These are phyloP conservation scores for Microctonus hyperodae DNA, from an alignment of 2,888 invertebrate genomes.

Conservation along the genomic window DNA sequence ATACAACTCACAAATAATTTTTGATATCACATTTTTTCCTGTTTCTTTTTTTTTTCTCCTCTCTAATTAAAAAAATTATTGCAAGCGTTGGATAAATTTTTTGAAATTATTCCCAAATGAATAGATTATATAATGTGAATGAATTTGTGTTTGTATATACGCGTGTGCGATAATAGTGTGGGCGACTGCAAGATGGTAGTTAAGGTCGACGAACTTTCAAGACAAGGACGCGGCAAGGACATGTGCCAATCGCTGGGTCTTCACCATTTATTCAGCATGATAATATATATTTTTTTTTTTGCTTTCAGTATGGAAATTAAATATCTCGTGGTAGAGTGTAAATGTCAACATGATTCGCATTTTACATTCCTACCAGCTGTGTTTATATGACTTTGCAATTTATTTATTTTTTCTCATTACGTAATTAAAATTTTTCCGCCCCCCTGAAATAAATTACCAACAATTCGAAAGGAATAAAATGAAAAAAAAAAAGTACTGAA, in stretches of 20 bases:
- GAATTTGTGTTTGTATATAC: neutral
- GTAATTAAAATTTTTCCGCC: neutral
- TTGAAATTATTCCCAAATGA: neutral
- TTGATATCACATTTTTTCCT: no score
- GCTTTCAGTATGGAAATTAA: constrained; percentile 15
- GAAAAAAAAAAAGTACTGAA: no score
- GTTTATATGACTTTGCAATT: neutral
- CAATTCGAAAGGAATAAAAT: no score
- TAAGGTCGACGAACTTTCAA: constrained; percentile 57
- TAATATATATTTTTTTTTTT: constrained; percentile 15
- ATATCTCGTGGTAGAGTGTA: neutral
- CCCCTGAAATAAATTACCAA: no score
- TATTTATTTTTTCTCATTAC: neutral
- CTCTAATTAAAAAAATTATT: no score
- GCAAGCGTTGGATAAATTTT: neutral
- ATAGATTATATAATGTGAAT: neutral
- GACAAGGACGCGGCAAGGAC: constrained; percentile 63
- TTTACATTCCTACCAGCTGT: constrained; percentile 36
- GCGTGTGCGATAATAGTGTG: constrained; percentile 18
- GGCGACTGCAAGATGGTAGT: constrained; percentile 34
- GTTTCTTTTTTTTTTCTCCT: no score
- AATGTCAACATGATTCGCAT: constrained; percentile 30
- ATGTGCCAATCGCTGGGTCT: constrained; percentile 41
- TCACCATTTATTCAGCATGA: constrained; percentile 1
- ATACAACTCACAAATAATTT: no score